Evolutionary conservation across 2,113 vertebrate species (phyloP), one percentile per base, ranked within the genome.

Genomic region (Ochotona princeps): DNA sequence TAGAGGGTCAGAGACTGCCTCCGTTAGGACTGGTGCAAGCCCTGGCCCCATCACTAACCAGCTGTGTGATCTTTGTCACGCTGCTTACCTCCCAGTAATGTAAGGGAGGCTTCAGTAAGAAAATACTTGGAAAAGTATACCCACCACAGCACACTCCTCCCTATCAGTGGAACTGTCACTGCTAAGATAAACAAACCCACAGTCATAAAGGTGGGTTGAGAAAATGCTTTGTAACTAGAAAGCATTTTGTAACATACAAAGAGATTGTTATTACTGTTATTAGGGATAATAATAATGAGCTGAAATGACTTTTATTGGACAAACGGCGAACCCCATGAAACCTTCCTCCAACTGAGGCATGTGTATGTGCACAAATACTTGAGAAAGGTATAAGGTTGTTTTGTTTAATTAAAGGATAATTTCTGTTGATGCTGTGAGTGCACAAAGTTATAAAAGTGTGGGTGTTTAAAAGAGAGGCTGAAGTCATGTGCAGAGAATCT

Each of bases 351-450:
- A 76, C 67, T 92, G n/a, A 66, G 76, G 69, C n/a, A 49, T 78
- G 67, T 72, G 26, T 2, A 28, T 14, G 67, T 30, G 20, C 26
- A 67, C 10, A 57, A 54, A 30, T 4, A 30, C 73, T 73, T 30
- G 81, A 95, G 95, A n/a, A 83, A 88, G 91, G 61, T 28, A 74
- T 35, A 83, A 87, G 86, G 28, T 90, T 94, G 92, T 92, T 92
- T 96, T 82, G 60, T 90, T 97, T 96, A 96, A 97, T 96, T 97
- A 97, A 96, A 95, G 94, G 96, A 95, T 96, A 89, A 97, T 97
- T 97, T 96, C 90, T 93, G 47, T 81, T 96, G 73, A 86, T 96
- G 83, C 74, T 97, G 44, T 93, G 74, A 96, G 91, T 90, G 73
- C 94, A 91, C 85, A 94, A 95, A 97, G 96, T 95, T 94, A 97